These are phyloP conservation scores for Camponotus pennsylvanicus DNA, from an alignment of 1,140 invertebrate genomes.

Conservation along the genomic window DNA sequence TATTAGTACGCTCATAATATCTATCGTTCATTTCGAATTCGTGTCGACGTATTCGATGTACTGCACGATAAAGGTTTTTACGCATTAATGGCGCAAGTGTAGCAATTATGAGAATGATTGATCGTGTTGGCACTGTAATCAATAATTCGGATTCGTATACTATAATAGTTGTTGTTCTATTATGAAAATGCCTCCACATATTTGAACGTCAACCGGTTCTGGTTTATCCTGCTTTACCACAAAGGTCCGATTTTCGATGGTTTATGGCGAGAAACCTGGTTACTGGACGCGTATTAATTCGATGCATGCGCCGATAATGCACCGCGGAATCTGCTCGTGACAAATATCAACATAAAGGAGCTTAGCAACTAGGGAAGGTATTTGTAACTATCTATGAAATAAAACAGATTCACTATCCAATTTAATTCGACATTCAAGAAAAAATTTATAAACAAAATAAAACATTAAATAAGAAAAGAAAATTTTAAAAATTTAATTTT, in stretches of 20 bases:
- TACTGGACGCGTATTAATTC: slow-evolving; percentile 48
- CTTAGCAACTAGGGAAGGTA: background rate
- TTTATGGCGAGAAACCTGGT: slow-evolving; percentile 49
- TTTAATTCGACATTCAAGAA: background rate
- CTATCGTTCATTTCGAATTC: slow-evolving; percentile 9
- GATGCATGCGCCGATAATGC: slow-evolving; percentile 49
- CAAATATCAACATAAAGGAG: slow-evolving; percentile 35
- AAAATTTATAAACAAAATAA: background rate
- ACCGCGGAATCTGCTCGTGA: slow-evolving; percentile 28
- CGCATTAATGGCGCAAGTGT: slow-evolving; percentile 15
- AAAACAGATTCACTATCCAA: background rate
- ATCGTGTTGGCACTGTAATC: slow-evolving; percentile 36
- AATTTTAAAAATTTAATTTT: background rate
- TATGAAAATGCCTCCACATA: slow-evolving; percentile 42
- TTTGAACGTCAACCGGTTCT: slow-evolving; percentile 13
- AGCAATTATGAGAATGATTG: slow-evolving; percentile 42
- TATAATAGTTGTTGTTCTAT: slow-evolving; percentile 41
- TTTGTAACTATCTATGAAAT: background rate
- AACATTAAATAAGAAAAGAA: too few relatives aligned
- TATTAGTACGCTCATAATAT: slow-evolving; percentile 18
- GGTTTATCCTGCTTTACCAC: slow-evolving; percentile 31
- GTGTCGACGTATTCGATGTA: background rate
- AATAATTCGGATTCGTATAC: slow-evolving; percentile 50
- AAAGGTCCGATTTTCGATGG: slow-evolving; percentile 62
- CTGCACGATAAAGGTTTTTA: slow-evolving; percentile 46